These are phyloP conservation scores for Muscicapa comitata DNA, from an alignment of 2,797 vertebrate species.

Conservation along the genomic window DNA sequence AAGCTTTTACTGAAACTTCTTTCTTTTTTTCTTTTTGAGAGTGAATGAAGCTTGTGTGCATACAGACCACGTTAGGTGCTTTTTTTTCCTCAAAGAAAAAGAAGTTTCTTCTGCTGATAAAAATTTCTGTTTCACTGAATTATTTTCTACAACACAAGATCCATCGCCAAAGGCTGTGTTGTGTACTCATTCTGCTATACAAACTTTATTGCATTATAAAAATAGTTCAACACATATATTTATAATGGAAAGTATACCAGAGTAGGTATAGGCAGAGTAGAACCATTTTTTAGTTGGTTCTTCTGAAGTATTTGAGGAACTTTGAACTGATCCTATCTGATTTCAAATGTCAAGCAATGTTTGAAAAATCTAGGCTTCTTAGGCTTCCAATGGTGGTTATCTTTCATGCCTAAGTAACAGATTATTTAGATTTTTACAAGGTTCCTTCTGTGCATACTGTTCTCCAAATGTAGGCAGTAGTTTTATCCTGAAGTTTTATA, in stretches of 20 bases:
- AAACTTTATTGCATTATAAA: neutral
- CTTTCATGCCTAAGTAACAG: neutral
- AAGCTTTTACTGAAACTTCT: neutral
- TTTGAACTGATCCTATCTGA: neutral
- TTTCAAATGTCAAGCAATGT: neutral
- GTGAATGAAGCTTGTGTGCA: neutral
- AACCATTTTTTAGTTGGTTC: neutral
- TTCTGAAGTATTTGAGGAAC: neutral
- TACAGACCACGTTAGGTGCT: neutral
- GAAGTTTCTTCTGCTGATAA: neutral
- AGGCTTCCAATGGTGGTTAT: neutral
- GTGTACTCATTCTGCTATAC: neutral
- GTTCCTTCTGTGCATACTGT: neutral
- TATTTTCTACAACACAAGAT: neutral
- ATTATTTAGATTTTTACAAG: neutral
- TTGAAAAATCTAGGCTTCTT: neutral
- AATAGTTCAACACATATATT: neutral
- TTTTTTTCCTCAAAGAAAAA: neutral
- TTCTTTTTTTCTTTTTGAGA: neutral
- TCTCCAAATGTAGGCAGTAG: neutral
- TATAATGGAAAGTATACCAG: neutral
- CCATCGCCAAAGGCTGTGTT: neutral
- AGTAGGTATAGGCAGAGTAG: neutral
- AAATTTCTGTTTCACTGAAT: neutral
- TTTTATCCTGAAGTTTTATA: neutral